phyloP scores from a whole-genome alignment of 2,888 invertebrate genomes.

The Drosophila basisetae region DNA sequence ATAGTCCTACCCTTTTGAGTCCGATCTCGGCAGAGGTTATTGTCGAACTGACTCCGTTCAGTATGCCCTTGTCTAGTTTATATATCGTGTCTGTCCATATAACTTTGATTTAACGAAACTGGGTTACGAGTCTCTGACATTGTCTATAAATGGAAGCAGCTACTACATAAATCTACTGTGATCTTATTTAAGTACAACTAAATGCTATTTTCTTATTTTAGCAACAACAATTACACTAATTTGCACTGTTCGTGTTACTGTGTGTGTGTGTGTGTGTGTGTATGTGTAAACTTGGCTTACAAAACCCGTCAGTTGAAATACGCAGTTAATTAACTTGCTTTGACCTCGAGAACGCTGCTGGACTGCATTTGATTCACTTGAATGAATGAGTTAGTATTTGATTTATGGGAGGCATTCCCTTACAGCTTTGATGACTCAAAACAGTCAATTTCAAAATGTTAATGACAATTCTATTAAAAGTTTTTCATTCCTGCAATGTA shows the following conservation, averaged over 20 bases:
- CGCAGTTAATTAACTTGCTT: slow-evolving; percentile 33
- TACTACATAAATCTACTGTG: slow-evolving; percentile 65
- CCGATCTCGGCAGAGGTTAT: slow-evolving; percentile 35
- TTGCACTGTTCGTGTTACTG: slow-evolving; percentile 48
- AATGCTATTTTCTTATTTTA: slow-evolving; percentile 16
- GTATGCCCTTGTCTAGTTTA: slow-evolving; percentile 62
- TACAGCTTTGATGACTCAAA: slow-evolving; percentile 4
- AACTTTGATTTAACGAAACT: slow-evolving; percentile 52
- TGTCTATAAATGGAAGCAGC: slow-evolving; percentile 74
- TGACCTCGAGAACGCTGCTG: slow-evolving; percentile 6
- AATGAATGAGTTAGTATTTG: slow-evolving; percentile 23
- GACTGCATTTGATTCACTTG: slow-evolving; percentile 9
- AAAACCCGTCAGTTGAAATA: slow-evolving; percentile 40
- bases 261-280: slow-evolving; percentile 20
- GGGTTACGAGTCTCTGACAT: slow-evolving; percentile 21
- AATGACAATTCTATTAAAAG: not conserved
- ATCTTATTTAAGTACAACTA: slow-evolving; percentile 62
- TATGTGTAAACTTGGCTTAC: slow-evolving; percentile 16
- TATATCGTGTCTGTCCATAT: slow-evolving; percentile 40
- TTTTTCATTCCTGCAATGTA: not conserved
- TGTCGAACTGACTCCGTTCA: slow-evolving; percentile 58
- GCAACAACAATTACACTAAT: slow-evolving; percentile 47
- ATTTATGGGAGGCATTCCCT: not conserved
- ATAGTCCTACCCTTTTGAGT: slow-evolving; percentile 30
- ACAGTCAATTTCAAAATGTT: not conserved